A percentile compares a stretch with the other conserved stretches of the same genome.
These are phyloP conservation scores for Mungos mungo DNA, from an alignment of 2,113 vertebrate genomes.

Conservation along the genomic window DNA sequence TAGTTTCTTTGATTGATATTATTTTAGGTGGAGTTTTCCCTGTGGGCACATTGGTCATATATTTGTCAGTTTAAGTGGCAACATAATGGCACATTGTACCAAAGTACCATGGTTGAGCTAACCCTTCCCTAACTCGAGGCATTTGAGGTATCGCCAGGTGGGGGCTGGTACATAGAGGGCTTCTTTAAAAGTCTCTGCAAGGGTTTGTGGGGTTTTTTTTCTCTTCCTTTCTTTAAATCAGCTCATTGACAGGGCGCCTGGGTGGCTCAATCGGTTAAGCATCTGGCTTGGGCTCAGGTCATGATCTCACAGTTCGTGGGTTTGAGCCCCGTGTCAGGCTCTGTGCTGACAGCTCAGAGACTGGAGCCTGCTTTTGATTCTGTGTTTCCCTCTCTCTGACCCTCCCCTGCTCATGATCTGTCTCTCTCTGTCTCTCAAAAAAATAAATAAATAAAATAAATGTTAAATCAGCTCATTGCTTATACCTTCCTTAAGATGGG, in stretches of 20 bases:
- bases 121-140: background rate
- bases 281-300: too few species aligned
- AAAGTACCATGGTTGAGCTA: background rate
- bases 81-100: background rate
- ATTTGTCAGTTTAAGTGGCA: slow-evolving; percentile 26
- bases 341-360: too few species aligned
- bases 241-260: too few species aligned
- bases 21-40: slow-evolving; percentile 36
- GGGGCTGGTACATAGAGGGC: background rate
- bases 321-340: too few species aligned
- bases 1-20: background rate
- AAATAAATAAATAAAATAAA: too few species aligned
- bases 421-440: too few species aligned
- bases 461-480: background rate
- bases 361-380: too few species aligned
- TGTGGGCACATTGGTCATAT: background rate
- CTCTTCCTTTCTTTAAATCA: background rate
- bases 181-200: slow-evolving; percentile 34
- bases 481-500: background rate
- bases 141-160: background rate
- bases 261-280: too few species aligned
- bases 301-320: too few species aligned
- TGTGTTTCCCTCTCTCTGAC: too few species aligned
- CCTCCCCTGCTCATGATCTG: too few species aligned
- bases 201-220: background rate